These are phyloP conservation scores for Fistularia commersonii DNA, from an alignment of 2,797 vertebrate species.

Conservation along the genomic window DNA sequence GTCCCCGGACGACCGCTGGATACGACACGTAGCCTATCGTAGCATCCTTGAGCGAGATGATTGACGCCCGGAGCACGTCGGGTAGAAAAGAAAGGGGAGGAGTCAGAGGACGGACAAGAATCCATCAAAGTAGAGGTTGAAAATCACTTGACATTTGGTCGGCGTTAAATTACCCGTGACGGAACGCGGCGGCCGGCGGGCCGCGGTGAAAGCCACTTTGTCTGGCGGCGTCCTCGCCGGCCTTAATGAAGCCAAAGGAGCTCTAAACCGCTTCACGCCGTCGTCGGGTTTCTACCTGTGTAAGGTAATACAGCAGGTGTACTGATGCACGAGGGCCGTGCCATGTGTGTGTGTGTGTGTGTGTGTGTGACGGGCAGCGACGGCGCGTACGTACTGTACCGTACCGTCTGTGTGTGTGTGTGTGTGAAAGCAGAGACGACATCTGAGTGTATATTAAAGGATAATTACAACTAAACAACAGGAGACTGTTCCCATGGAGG, in stretches of 20 bases:
- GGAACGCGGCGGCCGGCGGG: constrained; percentile 54
- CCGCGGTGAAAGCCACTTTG: constrained; percentile 75
- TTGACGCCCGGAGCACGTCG: no score
- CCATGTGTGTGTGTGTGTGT: constrained; percentile 10
- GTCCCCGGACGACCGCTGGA: no score
- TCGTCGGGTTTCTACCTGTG: constrained; percentile 79
- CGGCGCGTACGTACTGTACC: constrained; percentile 18
- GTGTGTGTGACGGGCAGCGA: constrained; percentile 9
- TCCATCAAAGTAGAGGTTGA: constrained; percentile 2
- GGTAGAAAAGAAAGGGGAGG: constrained; percentile 5
- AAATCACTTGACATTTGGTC: constrained; percentile 71
- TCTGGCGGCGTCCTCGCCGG: constrained; percentile 65
- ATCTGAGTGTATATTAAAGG: constrained; percentile 68
- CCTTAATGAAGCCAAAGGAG: constrained; percentile 81
- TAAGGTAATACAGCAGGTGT: constrained; percentile 79
- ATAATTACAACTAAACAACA: constrained; percentile 67
- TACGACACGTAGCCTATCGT: not conserved
- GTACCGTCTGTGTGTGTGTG: constrained; percentile 21
- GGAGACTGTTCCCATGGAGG: constrained; percentile 55
- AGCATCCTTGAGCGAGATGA: constrained; percentile 21
- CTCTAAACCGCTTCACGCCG: constrained; percentile 80
- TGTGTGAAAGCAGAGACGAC: constrained; percentile 50
- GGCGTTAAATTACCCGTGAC: constrained; percentile 71
- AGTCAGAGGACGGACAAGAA: not conserved
- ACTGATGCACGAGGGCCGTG: constrained; percentile 72